Conservation (phyloP, 2,113 vertebrate genomes). For the Ammodytes marinus region DNA sequence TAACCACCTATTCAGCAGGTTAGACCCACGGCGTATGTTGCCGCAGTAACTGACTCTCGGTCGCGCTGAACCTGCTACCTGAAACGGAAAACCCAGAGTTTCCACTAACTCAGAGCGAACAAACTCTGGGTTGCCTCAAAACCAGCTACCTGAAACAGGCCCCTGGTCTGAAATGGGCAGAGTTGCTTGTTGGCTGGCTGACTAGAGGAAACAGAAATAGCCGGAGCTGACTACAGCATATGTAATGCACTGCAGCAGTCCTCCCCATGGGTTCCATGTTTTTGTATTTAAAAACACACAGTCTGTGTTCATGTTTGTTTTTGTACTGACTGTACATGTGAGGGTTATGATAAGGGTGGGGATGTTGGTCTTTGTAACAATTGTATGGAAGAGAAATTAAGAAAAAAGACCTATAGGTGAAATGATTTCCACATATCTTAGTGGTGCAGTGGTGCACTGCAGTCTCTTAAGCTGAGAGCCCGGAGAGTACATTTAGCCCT, state of each 20-base stretch:
- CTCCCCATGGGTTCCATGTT: slow-evolving; percentile 24
- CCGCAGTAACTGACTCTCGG: too few relatives aligned
- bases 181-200: slow-evolving; percentile 62
- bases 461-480: slow-evolving; percentile 6
- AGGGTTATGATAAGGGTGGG: neutral
- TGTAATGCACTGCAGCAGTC: slow-evolving; percentile 58
- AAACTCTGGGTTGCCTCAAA: too few relatives aligned
- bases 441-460: slow-evolving; percentile 25
- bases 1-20: too few relatives aligned
- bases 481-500: slow-evolving; percentile 4
- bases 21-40: too few relatives aligned
- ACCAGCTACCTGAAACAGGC: too few relatives aligned
- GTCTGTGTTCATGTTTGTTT: slow-evolving; percentile 29
- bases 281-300: slow-evolving; percentile 33
- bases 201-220: slow-evolving; percentile 75
- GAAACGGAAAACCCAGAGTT: too few relatives aligned
- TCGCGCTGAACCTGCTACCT: too few relatives aligned
- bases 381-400: neutral
- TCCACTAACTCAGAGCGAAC: too few relatives aligned
- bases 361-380: neutral
- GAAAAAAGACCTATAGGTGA: neutral
- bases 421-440: slow-evolving; percentile 1
- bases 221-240: slow-evolving; percentile 72
- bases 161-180: slow-evolving; percentile 55
- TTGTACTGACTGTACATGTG: neutral